Conservation (phyloP, 2,888 invertebrate species). For the Dasysyrphus tricinctus region DNA sequence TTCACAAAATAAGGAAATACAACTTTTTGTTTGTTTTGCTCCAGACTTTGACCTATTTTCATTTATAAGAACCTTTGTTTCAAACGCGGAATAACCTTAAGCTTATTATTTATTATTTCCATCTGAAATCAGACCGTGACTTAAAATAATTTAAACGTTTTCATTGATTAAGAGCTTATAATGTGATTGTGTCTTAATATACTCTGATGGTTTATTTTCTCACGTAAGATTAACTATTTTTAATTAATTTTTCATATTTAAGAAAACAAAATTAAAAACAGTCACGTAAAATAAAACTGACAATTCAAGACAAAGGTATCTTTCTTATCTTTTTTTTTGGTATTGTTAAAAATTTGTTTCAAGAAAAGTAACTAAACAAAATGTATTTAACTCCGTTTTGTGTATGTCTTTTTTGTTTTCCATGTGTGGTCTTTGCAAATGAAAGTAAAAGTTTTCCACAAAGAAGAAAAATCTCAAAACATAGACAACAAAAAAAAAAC, state of each 20-base stretch:
- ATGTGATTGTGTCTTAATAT: neutral
- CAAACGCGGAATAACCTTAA: neutral
- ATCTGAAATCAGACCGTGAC: neutral
- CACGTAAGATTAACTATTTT: conserved; percentile 7
- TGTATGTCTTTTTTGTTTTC: neutral
- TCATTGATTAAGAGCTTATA: neutral
- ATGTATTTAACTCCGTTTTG: neutral
- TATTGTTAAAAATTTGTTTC: neutral
- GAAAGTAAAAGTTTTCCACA: conserved; percentile 41
- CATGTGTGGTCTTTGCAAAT: conserved; percentile 13
- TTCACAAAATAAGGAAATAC: neutral
- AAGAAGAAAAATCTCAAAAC: conserved; percentile 18
- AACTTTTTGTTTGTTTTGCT: neutral
- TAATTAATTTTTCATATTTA: neutral
- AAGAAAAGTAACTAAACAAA: neutral
- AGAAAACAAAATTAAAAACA: neutral
- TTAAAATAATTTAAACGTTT: neutral
- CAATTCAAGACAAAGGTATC: neutral
- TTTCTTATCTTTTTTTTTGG: neutral
- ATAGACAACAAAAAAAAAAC: neutral
- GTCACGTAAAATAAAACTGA: conserved; percentile 5
- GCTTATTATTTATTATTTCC: neutral
- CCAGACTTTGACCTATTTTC: conserved; percentile 28
- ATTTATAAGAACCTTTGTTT: neutral
- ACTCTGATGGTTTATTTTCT: neutral